A percentile compares a stretch with the other conserved stretches of the same genome.
phyloP scores from a whole-genome alignment of 2,888 invertebrate species.

The Eristalis tenax region DNA sequence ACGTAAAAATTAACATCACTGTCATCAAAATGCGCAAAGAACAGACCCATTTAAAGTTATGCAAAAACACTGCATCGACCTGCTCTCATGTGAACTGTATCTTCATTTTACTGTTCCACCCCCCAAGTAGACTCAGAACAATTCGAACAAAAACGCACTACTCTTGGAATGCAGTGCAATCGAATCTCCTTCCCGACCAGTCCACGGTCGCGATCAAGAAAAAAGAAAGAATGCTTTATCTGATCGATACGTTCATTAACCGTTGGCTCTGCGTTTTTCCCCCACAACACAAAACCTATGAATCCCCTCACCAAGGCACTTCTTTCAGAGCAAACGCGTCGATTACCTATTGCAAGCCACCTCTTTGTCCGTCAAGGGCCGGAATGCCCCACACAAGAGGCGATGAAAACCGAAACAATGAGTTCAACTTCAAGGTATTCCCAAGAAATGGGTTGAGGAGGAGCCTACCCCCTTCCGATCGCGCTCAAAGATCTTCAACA shows the following conservation, averaged over 20 bases:
- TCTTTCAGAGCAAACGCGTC: conserved; percentile 10
- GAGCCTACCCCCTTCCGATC: conserved; percentile 4
- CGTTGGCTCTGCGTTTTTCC: not conserved
- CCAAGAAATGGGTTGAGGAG: conserved; percentile 2
- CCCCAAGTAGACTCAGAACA: not conserved
- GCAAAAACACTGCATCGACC: too few species aligned
- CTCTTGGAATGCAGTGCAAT: not conserved
- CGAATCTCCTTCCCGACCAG: not conserved
- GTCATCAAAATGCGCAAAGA: too few species aligned
- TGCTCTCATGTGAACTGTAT: not conserved
- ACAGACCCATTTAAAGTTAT: too few species aligned
- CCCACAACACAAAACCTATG: not conserved
- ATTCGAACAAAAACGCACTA: not conserved
- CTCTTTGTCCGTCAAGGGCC: conserved; percentile 15
- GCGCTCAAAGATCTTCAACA: conserved; percentile 54
- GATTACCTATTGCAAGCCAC: conserved; percentile 31
- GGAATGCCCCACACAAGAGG: not conserved
- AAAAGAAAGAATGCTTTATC: not conserved
- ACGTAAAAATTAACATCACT: too few species aligned
- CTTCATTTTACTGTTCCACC: not conserved
- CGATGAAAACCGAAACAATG: conserved; percentile 39
- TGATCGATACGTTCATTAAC: conserved; percentile 6
- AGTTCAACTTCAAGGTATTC: conserved; percentile 48
- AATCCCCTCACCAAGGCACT: not conserved
- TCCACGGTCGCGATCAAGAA: not conserved